Conservation (phyloP, 2,797 vertebrate genomes). For the Crypturellus tataupa region DNA sequence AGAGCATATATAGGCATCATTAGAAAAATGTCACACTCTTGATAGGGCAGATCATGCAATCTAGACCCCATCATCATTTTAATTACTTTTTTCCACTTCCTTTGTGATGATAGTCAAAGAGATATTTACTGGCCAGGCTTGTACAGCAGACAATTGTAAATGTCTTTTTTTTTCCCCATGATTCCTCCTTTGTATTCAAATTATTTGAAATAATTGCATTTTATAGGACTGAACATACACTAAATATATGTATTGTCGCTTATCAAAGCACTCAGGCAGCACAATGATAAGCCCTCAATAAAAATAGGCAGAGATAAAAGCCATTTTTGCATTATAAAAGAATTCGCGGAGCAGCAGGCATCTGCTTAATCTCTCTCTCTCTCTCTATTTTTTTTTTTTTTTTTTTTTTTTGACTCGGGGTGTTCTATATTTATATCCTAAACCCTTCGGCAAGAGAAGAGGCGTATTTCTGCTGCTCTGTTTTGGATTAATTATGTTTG, state of each 20-base stretch:
- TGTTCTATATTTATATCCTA: slow-evolving; percentile 6
- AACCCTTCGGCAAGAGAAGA: slow-evolving; percentile 32
- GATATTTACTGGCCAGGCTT: background rate
- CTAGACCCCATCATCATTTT: background rate
- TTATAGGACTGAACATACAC: background rate
- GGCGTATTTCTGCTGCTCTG: background rate
- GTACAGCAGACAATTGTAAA: background rate
- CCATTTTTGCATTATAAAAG: slow-evolving; percentile 60
- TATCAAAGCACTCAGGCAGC: background rate
- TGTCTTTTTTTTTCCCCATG: background rate
- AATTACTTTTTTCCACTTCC: background rate
- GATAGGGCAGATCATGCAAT: background rate
- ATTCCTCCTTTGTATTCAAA: slow-evolving; percentile 9
- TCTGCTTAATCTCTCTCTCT: background rate
- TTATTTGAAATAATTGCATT: background rate
- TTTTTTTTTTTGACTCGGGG: slow-evolving; percentile 18
- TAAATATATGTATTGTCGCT: slow-evolving; percentile 32
- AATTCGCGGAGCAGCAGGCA: slow-evolving; percentile 1
- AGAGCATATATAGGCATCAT: background rate
- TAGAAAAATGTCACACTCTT: background rate
- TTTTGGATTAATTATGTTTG: slow-evolving; percentile 36
- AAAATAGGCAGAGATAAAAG: slow-evolving; percentile 38
- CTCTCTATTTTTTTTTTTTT: no score
- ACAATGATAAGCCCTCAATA: background rate
- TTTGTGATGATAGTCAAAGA: background rate